Evolutionary conservation across 53 echinoderm and acorn worm species (phyloP).

Genomic region (Henricia sp.): DNA sequence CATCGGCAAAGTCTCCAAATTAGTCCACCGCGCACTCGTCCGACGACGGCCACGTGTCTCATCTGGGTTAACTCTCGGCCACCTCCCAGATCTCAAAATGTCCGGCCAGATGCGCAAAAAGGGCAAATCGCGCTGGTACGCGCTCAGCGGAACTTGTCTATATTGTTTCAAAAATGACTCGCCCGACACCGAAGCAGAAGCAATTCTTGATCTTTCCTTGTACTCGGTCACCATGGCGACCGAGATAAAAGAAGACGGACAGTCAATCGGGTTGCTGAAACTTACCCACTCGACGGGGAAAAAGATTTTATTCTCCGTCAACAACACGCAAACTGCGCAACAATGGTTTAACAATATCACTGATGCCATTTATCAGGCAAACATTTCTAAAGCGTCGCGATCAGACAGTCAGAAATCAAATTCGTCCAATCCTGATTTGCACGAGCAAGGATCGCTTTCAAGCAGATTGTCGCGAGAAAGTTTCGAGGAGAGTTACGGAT

Average conservation of each 20-base stretch:
- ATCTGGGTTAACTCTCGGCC: conserved; percentile 33
- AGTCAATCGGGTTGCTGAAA: conserved; percentile 18
- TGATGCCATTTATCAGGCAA: neutral
- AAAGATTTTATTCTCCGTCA: conserved; percentile 41
- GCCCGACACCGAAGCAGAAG: conserved; percentile 9
- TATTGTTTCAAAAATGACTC: conserved; percentile 56
- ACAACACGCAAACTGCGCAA: conserved; percentile 29
- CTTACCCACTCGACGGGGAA: conserved; percentile 52
- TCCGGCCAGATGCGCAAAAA: conserved; percentile 48
- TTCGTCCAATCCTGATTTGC: neutral
- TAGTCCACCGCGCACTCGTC: conserved; percentile 11
- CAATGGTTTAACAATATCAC: conserved; percentile 22
- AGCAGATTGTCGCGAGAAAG: conserved; percentile 35
- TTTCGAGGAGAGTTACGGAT: conserved; percentile 52
- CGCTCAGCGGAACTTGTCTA: conserved; percentile 9
- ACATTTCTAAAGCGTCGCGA: neutral
- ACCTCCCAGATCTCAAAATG: conserved; percentile 27
- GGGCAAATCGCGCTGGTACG: conserved; percentile 44
- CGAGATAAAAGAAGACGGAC: conserved; percentile 34
- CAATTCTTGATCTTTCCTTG: conserved; percentile 14
- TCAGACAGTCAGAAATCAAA: conserved; percentile 48
- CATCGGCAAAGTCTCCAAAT: conserved; percentile 44
- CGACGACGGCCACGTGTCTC: neutral
- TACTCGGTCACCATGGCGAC: conserved; percentile 40
- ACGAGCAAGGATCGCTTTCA: neutral